Conservation (phyloP, 35 echinoderm and acorn worm genomes). For the Ophioderma brevispina region DNA sequence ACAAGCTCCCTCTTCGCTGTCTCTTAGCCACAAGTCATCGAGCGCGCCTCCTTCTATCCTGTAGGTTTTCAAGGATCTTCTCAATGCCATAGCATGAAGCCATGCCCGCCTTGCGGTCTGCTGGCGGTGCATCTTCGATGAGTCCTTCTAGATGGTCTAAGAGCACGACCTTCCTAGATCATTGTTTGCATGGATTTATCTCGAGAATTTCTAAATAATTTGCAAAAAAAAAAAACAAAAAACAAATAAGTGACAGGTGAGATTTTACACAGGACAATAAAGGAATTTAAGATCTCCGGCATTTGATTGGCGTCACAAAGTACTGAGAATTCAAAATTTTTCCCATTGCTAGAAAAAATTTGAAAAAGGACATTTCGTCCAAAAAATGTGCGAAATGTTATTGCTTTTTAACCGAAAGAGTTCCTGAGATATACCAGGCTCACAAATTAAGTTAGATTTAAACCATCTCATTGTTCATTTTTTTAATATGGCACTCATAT, state of each 20-base stretch:
- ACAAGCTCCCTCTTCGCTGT: slow-evolving; percentile 71
- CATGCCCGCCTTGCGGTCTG: slow-evolving; percentile 53
- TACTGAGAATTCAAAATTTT: too few species aligned
- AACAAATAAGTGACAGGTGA: background rate
- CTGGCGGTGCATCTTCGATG: slow-evolving; percentile 33
- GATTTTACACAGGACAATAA: background rate
- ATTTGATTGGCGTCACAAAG: too few species aligned
- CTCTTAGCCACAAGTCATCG: slow-evolving; percentile 75
- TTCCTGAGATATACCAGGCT: too few species aligned
- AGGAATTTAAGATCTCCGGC: background rate
- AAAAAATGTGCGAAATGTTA: too few species aligned
- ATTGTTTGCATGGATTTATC: slow-evolving; percentile 76
- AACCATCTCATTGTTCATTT: too few species aligned
- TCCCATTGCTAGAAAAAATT: too few species aligned
- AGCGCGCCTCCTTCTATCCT: slow-evolving; percentile 59
- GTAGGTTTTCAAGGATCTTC: slow-evolving; percentile 70
- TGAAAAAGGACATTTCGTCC: too few species aligned
- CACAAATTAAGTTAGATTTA: too few species aligned
- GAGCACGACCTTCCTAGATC: slow-evolving; percentile 77
- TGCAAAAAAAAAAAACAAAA: too few species aligned
- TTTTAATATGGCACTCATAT: too few species aligned
- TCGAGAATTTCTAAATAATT: slow-evolving; percentile 64
- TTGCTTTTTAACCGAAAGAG: too few species aligned
- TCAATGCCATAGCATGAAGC: slow-evolving; percentile 80
- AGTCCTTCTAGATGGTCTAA: slow-evolving; percentile 74